These are phyloP conservation scores for Anguilla pacifica DNA, from an alignment of 2,797 vertebrate genomes.

Conservation along the genomic window DNA sequence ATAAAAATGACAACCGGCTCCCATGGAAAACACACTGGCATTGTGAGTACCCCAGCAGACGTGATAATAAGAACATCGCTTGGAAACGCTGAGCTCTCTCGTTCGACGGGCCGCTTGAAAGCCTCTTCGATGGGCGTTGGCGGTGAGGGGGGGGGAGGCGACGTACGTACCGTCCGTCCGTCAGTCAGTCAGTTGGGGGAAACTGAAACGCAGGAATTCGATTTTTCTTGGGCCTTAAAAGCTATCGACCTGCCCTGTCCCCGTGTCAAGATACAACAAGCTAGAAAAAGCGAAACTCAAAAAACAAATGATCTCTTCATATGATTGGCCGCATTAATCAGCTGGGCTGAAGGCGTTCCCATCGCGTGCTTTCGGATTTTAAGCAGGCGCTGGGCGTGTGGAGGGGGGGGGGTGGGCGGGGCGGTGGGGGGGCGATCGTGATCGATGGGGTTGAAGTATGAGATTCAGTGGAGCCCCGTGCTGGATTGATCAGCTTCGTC, in stretches of 20 bases:
- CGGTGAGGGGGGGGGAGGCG: neutral
- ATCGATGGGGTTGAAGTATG: constrained; percentile 21
- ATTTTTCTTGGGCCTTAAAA: constrained; percentile 4
- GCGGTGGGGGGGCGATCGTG: constrained; percentile 13
- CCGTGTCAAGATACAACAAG: neutral
- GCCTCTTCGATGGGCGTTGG: neutral
- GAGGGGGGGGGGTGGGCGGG: neutral
- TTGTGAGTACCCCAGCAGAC: neutral
- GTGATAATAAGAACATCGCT: neutral
- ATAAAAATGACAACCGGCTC: neutral
- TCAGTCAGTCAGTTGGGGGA: neutral
- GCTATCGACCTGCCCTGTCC: neutral
- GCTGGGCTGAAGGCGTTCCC: neutral
- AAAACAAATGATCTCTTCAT: constrained; percentile 2
- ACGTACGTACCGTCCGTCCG: neutral
- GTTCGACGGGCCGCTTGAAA: neutral
- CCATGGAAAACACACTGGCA: neutral
- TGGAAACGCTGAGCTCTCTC: neutral
- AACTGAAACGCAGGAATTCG: neutral
- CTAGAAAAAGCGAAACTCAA: neutral
- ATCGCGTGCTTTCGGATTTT: neutral
- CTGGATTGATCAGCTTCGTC: neutral
- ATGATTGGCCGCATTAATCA: neutral
- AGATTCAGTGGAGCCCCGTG: neutral
- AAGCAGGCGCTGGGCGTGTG: neutral